These are phyloP conservation scores for Danio kyathit DNA, from an alignment of 2,797 vertebrate genomes.

Conservation along the genomic window DNA sequence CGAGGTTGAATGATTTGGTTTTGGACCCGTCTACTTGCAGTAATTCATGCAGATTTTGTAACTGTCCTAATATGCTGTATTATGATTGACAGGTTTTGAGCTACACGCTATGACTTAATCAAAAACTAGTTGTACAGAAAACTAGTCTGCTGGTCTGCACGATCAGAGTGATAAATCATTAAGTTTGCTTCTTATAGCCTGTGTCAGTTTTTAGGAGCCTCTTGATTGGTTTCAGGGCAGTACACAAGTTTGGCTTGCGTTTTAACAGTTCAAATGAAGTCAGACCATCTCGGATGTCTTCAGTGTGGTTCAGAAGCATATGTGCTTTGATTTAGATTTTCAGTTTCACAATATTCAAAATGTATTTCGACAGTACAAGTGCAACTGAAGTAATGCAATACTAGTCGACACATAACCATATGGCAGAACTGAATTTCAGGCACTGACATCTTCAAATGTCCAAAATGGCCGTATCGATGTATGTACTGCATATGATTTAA, in stretches of 20 bases:
- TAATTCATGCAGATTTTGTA: constrained; percentile 19
- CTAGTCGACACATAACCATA: background rate
- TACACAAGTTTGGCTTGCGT: background rate
- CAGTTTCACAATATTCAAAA: background rate
- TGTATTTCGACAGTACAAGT: background rate
- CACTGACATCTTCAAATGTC: background rate
- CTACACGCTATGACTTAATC: background rate
- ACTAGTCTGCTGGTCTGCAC: background rate
- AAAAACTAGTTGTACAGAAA: constrained; percentile 10
- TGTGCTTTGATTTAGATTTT: constrained; percentile 12
- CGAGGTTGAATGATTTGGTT: constrained; percentile 20
- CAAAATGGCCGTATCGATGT: background rate
- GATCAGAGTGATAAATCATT: background rate
- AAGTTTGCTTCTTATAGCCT: background rate
- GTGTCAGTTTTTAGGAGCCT: constrained; percentile 22
- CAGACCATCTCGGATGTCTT: constrained; percentile 16
- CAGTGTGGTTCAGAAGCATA: background rate
- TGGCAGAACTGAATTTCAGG: constrained; percentile 1
- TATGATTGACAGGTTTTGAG: constrained; percentile 19
- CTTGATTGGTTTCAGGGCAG: constrained; percentile 1
- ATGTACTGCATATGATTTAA: background rate
- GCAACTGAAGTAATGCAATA: background rate
- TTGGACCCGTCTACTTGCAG: constrained; percentile 15
- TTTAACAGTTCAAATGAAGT: background rate
- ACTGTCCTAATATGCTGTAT: constrained; percentile 2